Evolutionary conservation across 2,113 vertebrate genomes (phyloP), one percentile per base, ranked within the genome.

Genomic region (Sceloporus tristichus): DNA sequence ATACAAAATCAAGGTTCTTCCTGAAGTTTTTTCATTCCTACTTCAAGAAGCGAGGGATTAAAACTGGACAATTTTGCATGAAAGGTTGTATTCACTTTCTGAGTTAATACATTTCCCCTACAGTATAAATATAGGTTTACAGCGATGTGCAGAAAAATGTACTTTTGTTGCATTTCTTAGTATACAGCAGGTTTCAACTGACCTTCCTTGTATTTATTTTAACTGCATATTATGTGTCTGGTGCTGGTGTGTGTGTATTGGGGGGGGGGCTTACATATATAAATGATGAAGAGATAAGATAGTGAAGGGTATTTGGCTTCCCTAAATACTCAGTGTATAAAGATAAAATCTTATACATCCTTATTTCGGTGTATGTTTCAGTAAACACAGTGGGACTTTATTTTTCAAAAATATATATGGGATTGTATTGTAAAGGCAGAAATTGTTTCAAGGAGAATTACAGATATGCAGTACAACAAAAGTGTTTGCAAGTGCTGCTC

Each of bases 401-500:
- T 38, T 38, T 84, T 2, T 38, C 21, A 40, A 19, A 40, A 75
- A 62, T 5, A 40, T 27, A 11, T 38, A 75, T 19, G 7, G 9
- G 7, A 70, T 83, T 23, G 9, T 0, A 11, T 29, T 40, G 34
- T 25, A 42, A 71, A 81, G 78, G 9, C 53, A 71, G 77, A 13
- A 53, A 38, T 29, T 34, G n/a, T 23, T 87, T 70, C 29, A 38
- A 11, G 53, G 23, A 74, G 29, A 38, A 54, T 34, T 59, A 29
- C 34, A 42, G 16, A 80, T 54, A 14, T 34, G 19, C 16, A 79
- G 23, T 11, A 48, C 16, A 54, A 21, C 16, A 40, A 91, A 80
- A 23, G 5, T 89, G 29, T 85, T 90, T 92, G 21, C 73, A 92
- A 86, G 92, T 86, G 87, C 34, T 90, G 38, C 74, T 94, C 88